Evolutionary conservation across 2,113 vertebrate species (phyloP).

Genomic region (Carassius carassius): DNA sequence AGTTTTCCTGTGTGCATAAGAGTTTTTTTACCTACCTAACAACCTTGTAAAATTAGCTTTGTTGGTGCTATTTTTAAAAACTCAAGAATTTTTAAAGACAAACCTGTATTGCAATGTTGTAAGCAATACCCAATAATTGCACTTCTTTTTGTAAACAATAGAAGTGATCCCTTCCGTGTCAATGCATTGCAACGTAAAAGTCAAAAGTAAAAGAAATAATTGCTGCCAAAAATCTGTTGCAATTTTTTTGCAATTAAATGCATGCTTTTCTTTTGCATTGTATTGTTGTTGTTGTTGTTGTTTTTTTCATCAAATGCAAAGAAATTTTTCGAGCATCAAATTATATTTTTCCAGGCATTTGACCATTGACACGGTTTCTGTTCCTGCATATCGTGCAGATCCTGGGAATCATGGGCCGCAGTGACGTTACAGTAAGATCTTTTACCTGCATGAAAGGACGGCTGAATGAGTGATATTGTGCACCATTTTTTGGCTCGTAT

Average conservation of each 20-base stretch:
- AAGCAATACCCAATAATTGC: neutral
- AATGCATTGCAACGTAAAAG: neutral
- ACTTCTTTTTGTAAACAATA: neutral
- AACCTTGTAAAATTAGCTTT: too few relatives aligned
- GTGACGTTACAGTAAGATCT: neutral
- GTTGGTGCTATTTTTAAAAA: too few relatives aligned
- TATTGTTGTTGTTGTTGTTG: neutral
- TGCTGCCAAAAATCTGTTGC: neutral
- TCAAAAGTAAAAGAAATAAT: too few relatives aligned
- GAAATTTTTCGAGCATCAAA: neutral
- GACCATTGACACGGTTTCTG: neutral
- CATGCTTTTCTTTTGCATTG: neutral
- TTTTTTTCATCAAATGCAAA: neutral
- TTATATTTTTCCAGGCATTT: neutral
- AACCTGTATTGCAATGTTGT: neutral
- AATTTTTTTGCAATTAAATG: neutral
- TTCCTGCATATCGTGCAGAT: neutral
- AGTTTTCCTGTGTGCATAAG: too few relatives aligned
- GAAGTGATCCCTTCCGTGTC: neutral
- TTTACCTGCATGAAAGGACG: neutral
- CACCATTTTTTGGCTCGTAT: neutral
- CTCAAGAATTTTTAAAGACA: too few relatives aligned
- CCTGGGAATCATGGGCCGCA: neutral
- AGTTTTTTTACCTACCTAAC: too few relatives aligned
- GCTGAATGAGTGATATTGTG: neutral